Evolutionary conservation across 2,888 invertebrate species (phyloP), one percentile per base, ranked within the genome.

Genomic region (Eretmocerus hayati): DNA sequence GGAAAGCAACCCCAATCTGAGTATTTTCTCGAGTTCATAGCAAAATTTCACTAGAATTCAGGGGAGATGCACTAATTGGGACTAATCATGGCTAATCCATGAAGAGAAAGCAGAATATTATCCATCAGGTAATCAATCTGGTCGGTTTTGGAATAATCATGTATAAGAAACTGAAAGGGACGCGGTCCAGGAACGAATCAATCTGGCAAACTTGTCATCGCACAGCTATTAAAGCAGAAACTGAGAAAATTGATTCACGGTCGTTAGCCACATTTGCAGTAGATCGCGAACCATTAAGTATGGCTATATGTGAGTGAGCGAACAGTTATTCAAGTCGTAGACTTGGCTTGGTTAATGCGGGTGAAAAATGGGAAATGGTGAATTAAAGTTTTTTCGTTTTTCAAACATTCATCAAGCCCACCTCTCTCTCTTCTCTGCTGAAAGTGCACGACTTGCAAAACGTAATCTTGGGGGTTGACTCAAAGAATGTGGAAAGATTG

Each of bases 361-460:
- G 42, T 46, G 45, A 50, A 37, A 55, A 46, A 58, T 61, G 63
- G 63, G 62, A 64, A 63, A 58, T 61, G 63, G 63, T 62, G 63
- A 63, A 62, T 64, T 61, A 63, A 61, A 63, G 55, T 54, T 59
- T 16, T 57, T 56, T 59, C 59, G 55, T 59, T 60, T 61, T 61
- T 63, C 40, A 43, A 56, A 57, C 60, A 63, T 65, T 64, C 65
- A 64, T 66, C 64, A 66, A 63, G 61, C 49, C 60, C 55, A 54
- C 53, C 50, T 50, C 35, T 32, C 49, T 59, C 55, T 54, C 53
- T 49, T 50, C 35, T 32, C 42, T 43, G 59, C 53, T 56, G 58
- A 62, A 65, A 63, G 59, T 65, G 61, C 62, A 59, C 51, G 59
- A 55, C 54, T 60, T 61, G 62, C 65, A 63, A 58, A 64, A 66